Conservation (phyloP, 1,140 invertebrate species). For the Campodea augens region DNA sequence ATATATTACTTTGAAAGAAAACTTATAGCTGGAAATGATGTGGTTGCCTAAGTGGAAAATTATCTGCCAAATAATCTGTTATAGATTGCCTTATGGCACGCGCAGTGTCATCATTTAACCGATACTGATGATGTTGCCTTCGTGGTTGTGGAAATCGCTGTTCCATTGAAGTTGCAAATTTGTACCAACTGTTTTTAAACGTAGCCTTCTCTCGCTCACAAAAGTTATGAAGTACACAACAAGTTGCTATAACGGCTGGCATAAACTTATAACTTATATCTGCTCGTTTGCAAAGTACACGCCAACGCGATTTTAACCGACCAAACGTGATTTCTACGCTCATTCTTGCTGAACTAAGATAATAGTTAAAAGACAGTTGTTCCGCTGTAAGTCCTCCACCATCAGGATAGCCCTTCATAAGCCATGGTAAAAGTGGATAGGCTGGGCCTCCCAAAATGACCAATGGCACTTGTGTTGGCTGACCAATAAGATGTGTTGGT, state of each 20-base stretch:
- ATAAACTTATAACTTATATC: neutral
- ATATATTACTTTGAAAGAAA: no score
- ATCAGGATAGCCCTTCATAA: conserved; percentile 20
- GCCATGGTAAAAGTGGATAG: conserved; percentile 17
- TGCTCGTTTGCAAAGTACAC: neutral
- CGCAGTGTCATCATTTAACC: no score
- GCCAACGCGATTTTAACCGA: conserved; percentile 19
- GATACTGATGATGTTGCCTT: no score
- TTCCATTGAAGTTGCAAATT: no score
- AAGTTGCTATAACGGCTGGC: neutral
- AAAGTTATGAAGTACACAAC: neutral
- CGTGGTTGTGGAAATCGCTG: no score
- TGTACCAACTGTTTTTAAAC: no score
- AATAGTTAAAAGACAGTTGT: conserved; percentile 18
- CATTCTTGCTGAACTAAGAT: conserved; percentile 15
- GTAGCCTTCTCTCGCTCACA: neutral
- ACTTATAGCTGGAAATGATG: no score
- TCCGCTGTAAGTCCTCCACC: conserved; percentile 17
- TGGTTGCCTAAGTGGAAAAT: no score
- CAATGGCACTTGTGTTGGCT: neutral
- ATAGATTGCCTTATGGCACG: no score
- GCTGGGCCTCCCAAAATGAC: conserved; percentile 21
- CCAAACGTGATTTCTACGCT: conserved; percentile 20
- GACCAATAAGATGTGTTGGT: no score
- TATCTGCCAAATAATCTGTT: no score